phyloP scores from a whole-genome alignment of 2,113 vertebrate genomes.

The Manacus vitellinus region DNA sequence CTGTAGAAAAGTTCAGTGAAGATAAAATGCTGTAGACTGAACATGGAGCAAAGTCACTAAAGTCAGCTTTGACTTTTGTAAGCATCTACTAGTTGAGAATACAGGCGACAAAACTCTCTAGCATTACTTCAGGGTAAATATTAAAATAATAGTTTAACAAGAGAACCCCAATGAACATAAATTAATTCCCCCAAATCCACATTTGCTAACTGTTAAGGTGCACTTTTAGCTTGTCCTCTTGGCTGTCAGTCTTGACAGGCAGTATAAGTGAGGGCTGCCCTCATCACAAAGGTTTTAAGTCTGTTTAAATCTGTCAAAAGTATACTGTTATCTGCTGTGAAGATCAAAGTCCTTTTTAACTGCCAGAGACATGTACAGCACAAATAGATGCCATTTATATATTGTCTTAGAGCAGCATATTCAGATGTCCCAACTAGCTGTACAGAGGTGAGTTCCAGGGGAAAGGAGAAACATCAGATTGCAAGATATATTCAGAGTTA shows the following conservation, averaged over 20 bases:
- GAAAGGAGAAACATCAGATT: neutral
- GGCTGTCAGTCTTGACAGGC: neutral
- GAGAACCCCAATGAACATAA: neutral
- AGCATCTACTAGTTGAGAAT: neutral
- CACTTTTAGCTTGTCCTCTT: neutral
- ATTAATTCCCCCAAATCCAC: neutral
- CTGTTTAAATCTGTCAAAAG: neutral
- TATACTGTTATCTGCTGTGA: neutral
- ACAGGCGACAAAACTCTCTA: neutral
- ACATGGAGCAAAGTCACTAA: neutral
- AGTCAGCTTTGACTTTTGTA: neutral
- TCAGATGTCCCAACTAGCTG: neutral
- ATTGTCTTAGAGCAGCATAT: neutral
- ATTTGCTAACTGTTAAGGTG: neutral
- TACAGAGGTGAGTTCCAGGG: neutral
- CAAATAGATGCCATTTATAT: neutral
- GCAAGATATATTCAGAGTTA: neutral
- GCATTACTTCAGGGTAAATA: neutral
- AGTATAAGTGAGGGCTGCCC: neutral
- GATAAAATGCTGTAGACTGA: neutral
- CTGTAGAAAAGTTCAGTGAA: neutral
- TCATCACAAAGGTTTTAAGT: neutral
- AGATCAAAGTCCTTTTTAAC: neutral
- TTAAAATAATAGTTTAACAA: neutral
- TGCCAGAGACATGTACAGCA: neutral